Percentiles rank a stretch among this genome's conserved stretches.
Evolutionary conservation across 2,113 vertebrate genomes (phyloP).

Genomic region (Pica pica): DNA sequence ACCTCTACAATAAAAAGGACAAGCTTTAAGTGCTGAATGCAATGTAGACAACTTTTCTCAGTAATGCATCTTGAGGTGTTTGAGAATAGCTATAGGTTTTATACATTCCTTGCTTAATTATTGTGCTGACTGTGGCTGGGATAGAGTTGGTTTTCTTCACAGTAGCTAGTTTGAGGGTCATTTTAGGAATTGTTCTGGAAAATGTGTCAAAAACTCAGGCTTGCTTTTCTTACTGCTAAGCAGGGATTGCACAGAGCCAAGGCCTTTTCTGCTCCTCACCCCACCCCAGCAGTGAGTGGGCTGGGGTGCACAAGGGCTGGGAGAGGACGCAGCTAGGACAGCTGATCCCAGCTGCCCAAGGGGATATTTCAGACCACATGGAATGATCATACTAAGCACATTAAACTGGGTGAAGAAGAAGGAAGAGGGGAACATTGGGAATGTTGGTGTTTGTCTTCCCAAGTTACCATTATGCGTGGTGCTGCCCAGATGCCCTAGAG

Average conservation of each 20-base stretch:
- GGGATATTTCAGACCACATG: not conserved
- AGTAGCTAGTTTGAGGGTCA: accelerated
- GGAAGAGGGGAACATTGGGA: not conserved
- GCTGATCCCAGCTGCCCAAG: not conserved
- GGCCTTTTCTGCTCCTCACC: not conserved
- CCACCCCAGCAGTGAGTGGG: accelerated
- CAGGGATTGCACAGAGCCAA: not conserved
- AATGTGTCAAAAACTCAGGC: not conserved
- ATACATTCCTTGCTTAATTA: not conserved
- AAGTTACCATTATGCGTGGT: accelerated
- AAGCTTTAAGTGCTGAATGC: not conserved
- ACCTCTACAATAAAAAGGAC: not conserved
- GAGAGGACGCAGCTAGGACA: not conserved
- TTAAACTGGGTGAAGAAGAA: not conserved
- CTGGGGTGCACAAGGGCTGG: not conserved
- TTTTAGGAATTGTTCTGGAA: not conserved
- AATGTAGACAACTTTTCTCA: not conserved
- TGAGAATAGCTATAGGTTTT: not conserved
- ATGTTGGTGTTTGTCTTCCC: not conserved
- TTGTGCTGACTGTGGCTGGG: not conserved
- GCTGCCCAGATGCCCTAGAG: not conserved
- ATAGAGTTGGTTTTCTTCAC: not conserved
- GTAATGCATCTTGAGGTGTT: not conserved
- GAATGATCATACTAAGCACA: not conserved
- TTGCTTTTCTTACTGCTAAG: not conserved